Conservation (phyloP, 2,113 vertebrate genomes). For the Dicentrarchus labrax region DNA sequence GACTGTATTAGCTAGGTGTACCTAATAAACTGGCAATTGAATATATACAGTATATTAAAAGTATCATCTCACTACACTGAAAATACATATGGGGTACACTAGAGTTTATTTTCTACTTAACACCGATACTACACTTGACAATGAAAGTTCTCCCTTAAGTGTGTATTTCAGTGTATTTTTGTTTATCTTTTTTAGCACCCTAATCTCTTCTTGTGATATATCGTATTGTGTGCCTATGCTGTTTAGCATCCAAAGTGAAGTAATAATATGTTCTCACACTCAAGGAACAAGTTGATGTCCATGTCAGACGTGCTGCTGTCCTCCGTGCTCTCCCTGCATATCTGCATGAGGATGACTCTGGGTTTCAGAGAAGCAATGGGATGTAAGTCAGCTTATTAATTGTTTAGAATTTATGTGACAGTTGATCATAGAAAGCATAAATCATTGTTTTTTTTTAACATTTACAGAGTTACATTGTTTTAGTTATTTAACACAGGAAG, state of each 20-base stretch:
- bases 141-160: too few species aligned
- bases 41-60: too few species aligned
- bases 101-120: neutral
- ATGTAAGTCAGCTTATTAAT: conserved; percentile 20
- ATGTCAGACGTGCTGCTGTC: neutral
- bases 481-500: too few species aligned
- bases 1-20: too few species aligned
- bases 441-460: too few species aligned
- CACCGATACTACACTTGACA: neutral
- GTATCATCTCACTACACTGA: too few species aligned
- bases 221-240: neutral
- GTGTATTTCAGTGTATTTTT: too few species aligned
- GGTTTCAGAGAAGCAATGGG: conserved; percentile 3
- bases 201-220: neutral
- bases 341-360: conserved; percentile 6
- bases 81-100: too few species aligned
- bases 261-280: neutral
- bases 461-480: too few species aligned
- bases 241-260: neutral
- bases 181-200: neutral
- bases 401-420: neutral
- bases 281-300: neutral
- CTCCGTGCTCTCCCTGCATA: conserved; percentile 5
- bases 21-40: too few species aligned
- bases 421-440: too few species aligned